phyloP scores from a whole-genome alignment of 2,888 invertebrate species.

The Cheilosia urbana region DNA sequence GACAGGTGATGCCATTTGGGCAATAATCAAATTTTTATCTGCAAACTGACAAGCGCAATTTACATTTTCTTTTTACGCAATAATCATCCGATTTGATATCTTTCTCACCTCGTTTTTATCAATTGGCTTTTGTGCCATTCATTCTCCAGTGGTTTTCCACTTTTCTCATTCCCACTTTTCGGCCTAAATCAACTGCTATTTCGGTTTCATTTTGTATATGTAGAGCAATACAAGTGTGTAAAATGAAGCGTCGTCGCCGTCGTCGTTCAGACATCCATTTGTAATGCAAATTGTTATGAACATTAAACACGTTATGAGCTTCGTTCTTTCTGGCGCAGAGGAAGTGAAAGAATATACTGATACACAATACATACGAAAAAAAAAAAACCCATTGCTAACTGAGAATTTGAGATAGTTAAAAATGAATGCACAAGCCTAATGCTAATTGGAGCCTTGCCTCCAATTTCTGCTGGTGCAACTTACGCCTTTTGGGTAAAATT shows the following conservation, averaged over 20 bases:
- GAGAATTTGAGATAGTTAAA: conserved; percentile 10
- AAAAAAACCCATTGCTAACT: neutral
- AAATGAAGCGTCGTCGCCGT: neutral
- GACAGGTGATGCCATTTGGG: conserved; percentile 19
- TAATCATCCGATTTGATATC: conserved; percentile 9
- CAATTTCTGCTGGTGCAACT: neutral
- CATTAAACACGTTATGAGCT: conserved; percentile 29
- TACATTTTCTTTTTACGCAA: conserved; percentile 19
- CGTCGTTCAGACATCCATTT: conserved; percentile 24
- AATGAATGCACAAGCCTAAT: conserved; percentile 47
- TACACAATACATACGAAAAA: too few species aligned
- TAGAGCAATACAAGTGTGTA: conserved; percentile 50
- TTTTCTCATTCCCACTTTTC: conserved; percentile 4
- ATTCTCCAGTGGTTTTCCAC: neutral
- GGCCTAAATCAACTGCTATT: conserved; percentile 32
- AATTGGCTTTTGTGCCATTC: conserved; percentile 9
- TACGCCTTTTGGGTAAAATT: conserved; percentile 4
- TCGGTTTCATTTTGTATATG: conserved; percentile 48
- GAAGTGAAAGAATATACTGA: neutral
- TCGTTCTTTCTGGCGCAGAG: conserved; percentile 5
- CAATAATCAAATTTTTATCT: neutral
- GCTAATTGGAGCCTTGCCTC: conserved; percentile 46
- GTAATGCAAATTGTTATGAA: conserved; percentile 61
- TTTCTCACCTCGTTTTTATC: conserved; percentile 37
- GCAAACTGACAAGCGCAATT: neutral